Percentiles rank a stretch among this genome's conserved stretches.
phyloP scores from a whole-genome alignment of 2,888 invertebrate species.

The Hylaea fasciaria region DNA sequence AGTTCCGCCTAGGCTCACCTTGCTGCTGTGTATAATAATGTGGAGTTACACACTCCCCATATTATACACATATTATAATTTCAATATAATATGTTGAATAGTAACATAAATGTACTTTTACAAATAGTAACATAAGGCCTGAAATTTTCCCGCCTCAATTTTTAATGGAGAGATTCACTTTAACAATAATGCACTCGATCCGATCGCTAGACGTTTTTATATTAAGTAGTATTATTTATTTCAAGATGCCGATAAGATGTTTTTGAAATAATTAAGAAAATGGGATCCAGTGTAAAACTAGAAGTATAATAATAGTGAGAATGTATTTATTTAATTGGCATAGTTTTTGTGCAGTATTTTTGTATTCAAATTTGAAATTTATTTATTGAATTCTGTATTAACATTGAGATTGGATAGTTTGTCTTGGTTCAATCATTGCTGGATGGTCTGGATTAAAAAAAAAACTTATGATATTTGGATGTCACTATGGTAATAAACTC shows the following conservation, averaged over 20 bases:
- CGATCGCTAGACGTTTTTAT: slow-evolving; percentile 30
- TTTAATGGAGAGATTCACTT: slow-evolving; percentile 21
- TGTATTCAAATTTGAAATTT: slow-evolving; percentile 43
- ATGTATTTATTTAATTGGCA: slow-evolving; percentile 56
- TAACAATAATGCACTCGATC: slow-evolving; percentile 24
- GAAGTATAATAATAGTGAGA: slow-evolving; percentile 51
- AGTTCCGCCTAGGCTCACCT: no score
- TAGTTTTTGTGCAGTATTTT: slow-evolving; percentile 49
- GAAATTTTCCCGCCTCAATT: slow-evolving; percentile 22
- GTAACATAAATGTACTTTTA: no score
- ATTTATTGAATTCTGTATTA: slow-evolving; percentile 38
- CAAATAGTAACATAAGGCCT: background rate
- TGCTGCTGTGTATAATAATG: no score
- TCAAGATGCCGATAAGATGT: slow-evolving; percentile 27
- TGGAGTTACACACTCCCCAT: no score
- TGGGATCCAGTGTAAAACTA: slow-evolving; percentile 54
- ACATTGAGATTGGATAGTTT: slow-evolving; percentile 7
- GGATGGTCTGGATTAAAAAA: background rate
- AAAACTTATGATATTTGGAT: no score
- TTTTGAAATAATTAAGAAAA: slow-evolving; percentile 34
- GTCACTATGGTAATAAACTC: no score
- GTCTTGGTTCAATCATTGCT: slow-evolving; percentile 13
- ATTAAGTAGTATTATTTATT: slow-evolving; percentile 37
- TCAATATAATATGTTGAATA: no score
- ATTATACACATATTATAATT: no score